A percentile compares a stretch with the other conserved stretches of the same genome.
These are phyloP conservation scores for Myodes glareolus DNA, from an alignment of 2,113 vertebrate species.

Conservation along the genomic window DNA sequence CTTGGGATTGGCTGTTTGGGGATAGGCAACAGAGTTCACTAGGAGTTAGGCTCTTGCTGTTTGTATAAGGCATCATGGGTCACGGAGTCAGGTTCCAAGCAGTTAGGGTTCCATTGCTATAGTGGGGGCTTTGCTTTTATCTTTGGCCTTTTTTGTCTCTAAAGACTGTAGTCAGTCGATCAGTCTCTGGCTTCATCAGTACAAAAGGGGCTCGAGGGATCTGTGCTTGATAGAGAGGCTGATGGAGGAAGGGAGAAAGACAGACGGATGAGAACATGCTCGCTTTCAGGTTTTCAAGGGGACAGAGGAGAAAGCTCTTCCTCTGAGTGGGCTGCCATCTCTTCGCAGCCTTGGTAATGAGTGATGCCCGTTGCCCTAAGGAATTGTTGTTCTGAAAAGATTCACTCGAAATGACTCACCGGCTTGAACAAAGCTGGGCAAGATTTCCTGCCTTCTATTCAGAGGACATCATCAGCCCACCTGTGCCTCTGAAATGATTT, in stretches of 20 bases:
- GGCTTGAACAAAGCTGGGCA: slow-evolving; percentile 49
- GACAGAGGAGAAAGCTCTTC: slow-evolving; percentile 2
- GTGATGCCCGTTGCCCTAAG: slow-evolving; percentile 1
- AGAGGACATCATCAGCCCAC: slow-evolving; percentile 67
- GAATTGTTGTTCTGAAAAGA: slow-evolving; percentile 62
- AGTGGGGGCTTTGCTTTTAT: background rate
- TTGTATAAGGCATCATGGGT: background rate
- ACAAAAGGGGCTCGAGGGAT: background rate
- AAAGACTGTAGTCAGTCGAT: background rate
- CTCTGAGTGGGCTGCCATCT: background rate
- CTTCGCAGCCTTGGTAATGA: background rate
- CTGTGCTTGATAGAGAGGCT: background rate
- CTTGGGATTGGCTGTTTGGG: background rate
- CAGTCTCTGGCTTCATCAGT: background rate
- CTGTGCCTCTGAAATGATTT: slow-evolving; percentile 72
- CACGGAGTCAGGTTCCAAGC: background rate
- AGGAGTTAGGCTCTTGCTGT: background rate
- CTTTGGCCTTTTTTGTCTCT: background rate
- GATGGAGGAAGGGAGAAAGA: background rate
- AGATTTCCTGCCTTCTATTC: slow-evolving; percentile 72
- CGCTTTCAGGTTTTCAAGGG: background rate
- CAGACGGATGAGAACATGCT: background rate
- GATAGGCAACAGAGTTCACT: background rate
- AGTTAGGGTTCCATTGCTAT: background rate
- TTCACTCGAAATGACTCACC: slow-evolving; percentile 65